Base-by-base conservation (phyloP, 1,140 invertebrate species). In the Drosophila ananassae region DNA sequence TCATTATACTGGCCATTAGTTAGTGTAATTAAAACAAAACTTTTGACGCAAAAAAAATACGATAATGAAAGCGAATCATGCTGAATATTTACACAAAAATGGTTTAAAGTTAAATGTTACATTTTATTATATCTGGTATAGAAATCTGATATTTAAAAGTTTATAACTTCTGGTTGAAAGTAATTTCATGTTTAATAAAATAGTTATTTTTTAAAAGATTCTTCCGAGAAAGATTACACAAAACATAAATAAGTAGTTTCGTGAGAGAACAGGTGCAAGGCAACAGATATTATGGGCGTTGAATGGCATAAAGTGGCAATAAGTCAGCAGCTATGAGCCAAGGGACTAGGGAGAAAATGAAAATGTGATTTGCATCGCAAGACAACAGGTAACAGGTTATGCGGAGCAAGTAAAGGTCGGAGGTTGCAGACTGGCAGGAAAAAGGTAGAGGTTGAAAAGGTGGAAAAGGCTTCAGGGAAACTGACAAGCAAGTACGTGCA, bases 231-330 rank as follows among this genome's bases (percentile, higher is more conserved):
- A 12, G 34, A 10, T 37, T 37, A 12, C 10, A 12, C 1, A 37
- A 17, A 44, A 44, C 22, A 61, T 51, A 46, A 39, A 58, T 48
- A 47, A 56, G 21, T 50, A 52, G 55, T 52, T 53, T 55, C 34
- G 28, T 64, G 60, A 69, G 67, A 58, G n/a, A 60, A 54, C 66
- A 82, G 72, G 61, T 69, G 82, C 66, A 57, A 50, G 61, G 8
- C 34, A 24, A 30, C 67, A 69, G 58, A 69, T 72, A 63, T 67
- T 66, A 78, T 69, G 66, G 57, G 57, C 82, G 76, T 82, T 89
- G 79, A 73, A 89, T 68, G 87, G 62, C 76, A 77, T 72, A 74
- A 89, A 89, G 79, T 84, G 79, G 79, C 79, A 89, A 77, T 77
- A 79, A 73, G 71, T 58, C 64, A 66, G 58, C 34, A 51, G 17